phyloP scores from a whole-genome alignment of 2,888 invertebrate genomes.

The Nemurella pictetii region DNA sequence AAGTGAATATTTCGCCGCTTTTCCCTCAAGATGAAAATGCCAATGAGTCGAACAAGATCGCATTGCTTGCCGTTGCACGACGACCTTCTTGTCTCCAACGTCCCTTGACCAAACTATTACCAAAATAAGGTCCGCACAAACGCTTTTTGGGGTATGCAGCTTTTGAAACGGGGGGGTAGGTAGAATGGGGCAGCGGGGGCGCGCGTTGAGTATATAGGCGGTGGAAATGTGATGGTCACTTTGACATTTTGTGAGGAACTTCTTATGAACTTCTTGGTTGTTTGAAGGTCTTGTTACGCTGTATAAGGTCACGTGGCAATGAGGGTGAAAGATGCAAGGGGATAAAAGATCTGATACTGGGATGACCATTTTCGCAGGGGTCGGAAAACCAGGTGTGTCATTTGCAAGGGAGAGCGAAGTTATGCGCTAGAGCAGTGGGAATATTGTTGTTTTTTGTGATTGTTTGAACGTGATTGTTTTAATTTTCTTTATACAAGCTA shows the following conservation, averaged over 20 bases:
- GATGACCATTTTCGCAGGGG: neutral
- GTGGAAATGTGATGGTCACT: conserved; percentile 12
- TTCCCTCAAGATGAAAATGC: neutral
- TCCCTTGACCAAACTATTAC: conserved; percentile 13
- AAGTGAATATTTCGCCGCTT: neutral
- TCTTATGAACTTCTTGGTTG: neutral
- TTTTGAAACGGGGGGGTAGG: neutral
- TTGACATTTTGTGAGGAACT: neutral
- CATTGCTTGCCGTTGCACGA: neutral
- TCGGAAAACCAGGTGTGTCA: too few relatives aligned
- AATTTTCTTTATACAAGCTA: too few relatives aligned
- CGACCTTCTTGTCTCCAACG: neutral
- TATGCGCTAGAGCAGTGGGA: too few relatives aligned
- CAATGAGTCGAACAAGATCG: neutral
- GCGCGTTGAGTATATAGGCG: neutral
- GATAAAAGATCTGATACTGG: neutral
- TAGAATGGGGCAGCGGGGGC: neutral
- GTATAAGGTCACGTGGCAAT: neutral
- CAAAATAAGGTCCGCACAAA: neutral
- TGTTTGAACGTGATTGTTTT: too few relatives aligned
- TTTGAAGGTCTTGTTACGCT: conserved; percentile 9
- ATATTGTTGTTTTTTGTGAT: too few relatives aligned
- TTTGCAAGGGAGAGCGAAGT: too few relatives aligned
- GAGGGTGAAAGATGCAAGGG: neutral
- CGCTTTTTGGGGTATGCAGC: neutral